phyloP scores from a whole-genome alignment of 1,140 invertebrate species.

The Musca domestica region DNA sequence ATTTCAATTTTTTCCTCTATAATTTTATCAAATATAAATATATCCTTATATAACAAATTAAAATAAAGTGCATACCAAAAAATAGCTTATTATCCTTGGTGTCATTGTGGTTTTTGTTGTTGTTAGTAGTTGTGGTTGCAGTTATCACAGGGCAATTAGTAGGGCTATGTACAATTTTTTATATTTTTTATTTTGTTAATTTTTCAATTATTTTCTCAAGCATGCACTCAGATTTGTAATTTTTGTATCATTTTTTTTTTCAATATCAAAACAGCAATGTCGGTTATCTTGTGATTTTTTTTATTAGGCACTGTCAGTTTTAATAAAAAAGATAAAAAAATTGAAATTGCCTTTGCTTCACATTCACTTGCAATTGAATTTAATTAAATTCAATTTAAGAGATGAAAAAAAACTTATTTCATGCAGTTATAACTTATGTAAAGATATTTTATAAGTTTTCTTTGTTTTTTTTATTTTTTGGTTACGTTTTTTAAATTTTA shows the following conservation, averaged over 20 bases:
- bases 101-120: conserved; percentile 34
- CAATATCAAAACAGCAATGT: not conserved
- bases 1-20: too few relatives aligned
- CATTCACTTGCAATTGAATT: conserved; percentile 11
- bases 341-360: not conserved
- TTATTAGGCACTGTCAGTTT: not conserved
- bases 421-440: conserved; percentile 1
- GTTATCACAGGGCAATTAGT: not conserved
- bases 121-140: not conserved
- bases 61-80: conserved; percentile 38
- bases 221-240: not conserved
- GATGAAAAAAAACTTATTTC: conserved; percentile 8
- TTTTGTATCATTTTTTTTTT: conserved; percentile 1
- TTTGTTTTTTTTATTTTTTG: not conserved
- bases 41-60: conserved; percentile 1
- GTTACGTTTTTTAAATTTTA: not conserved
- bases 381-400: conserved; percentile 20
- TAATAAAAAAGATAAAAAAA: too few relatives aligned
- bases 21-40: not conserved
- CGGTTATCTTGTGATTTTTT: too few relatives aligned
- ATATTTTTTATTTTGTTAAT: not conserved
- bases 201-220: not conserved
- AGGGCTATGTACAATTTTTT: not conserved
- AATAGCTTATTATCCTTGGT: conserved; percentile 47
- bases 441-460: not conserved